Percentiles rank a stretch among this genome's conserved stretches.
These are phyloP conservation scores for Microlaimidae sp. DNA, from an alignment of 2,888 invertebrate species.

Conservation along the genomic window DNA sequence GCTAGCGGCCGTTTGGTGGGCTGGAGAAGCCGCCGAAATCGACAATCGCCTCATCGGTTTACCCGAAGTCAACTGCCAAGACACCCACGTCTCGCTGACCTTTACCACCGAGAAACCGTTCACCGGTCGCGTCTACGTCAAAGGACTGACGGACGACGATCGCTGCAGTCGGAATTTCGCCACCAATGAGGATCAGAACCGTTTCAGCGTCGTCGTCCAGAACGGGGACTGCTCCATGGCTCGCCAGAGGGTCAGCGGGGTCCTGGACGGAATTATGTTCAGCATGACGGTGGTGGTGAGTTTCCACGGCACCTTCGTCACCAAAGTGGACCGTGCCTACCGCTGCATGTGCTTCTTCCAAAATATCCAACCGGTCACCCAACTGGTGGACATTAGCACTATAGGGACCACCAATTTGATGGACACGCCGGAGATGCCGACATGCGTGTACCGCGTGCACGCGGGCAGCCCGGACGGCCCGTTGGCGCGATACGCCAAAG, in stretches of 20 bases:
- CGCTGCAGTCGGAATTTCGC: conserved; percentile 26
- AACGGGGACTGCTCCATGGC: conserved; percentile 30
- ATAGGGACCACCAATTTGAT: conserved; percentile 24
- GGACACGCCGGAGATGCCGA: conserved; percentile 26
- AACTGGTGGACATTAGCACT: conserved; percentile 23
- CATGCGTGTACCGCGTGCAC: conserved; percentile 24
- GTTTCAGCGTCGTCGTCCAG: conserved; percentile 23
- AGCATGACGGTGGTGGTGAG: conserved; percentile 29
- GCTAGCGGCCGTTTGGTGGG: too few relatives aligned
- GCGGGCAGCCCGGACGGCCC: conserved; percentile 23
- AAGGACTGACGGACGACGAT: conserved; percentile 29
- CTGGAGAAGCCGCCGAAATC: too few relatives aligned
- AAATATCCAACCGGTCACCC: conserved; percentile 26
- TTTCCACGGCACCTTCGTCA: conserved; percentile 28
- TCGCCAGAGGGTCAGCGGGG: conserved; percentile 26
- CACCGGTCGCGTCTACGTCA: conserved; percentile 11
- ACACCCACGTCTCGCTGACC: too few relatives aligned
- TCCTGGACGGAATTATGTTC: conserved; percentile 28
- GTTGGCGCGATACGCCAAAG: conserved; percentile 21
- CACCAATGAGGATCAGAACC: conserved; percentile 24
- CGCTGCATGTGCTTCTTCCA: conserved; percentile 32
- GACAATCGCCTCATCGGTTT: too few relatives aligned
- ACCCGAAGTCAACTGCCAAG: too few relatives aligned
- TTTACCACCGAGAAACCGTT: neutral
- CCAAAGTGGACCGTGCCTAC: conserved; percentile 19